Percentiles rank a stretch among this genome's conserved stretches.
These are phyloP conservation scores for Ophioderma brevispina DNA, from an alignment of 35 echinoderm and acorn worm genomes.

Conservation along the genomic window DNA sequence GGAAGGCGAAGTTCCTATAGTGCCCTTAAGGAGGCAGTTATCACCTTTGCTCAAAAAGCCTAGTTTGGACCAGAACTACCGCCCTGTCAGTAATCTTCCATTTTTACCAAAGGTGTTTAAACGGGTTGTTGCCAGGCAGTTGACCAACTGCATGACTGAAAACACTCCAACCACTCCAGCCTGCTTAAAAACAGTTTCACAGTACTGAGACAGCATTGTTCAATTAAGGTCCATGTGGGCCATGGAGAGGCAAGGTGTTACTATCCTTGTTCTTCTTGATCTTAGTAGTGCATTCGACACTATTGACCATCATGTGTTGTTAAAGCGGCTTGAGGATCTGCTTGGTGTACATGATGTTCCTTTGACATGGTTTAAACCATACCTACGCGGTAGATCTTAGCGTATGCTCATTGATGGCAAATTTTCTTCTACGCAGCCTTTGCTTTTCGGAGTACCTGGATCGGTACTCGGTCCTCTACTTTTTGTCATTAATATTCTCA, in stretches of 20 bases:
- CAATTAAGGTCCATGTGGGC: constrained; percentile 21
- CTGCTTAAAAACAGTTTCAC: constrained; percentile 18
- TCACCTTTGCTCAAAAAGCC: constrained; percentile 16
- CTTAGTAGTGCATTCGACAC: not conserved
- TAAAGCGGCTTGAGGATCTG: constrained; percentile 5
- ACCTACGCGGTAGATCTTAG: constrained; percentile 44
- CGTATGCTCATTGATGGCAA: constrained; percentile 25
- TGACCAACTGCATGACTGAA: not conserved
- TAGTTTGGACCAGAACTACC: constrained; percentile 26
- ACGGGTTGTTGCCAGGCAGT: constrained; percentile 35
- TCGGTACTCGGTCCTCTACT: constrained; percentile 73
- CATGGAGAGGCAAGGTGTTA: constrained; percentile 9
- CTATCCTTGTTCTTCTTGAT: constrained; percentile 38
- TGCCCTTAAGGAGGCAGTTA: not conserved
- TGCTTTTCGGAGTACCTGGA: constrained; percentile 56
- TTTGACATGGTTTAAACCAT: constrained; percentile 28
- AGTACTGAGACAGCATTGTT: constrained; percentile 31
- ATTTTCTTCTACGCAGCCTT: not conserved
- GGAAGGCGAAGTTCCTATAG: not conserved
- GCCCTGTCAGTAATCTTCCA: constrained; percentile 46
- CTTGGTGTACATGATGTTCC: constrained; percentile 28
- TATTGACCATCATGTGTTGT: constrained; percentile 41
- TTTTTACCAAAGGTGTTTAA: constrained; percentile 64
- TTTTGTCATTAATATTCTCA: constrained; percentile 46
- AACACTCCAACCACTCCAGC: not conserved